These are phyloP conservation scores for Heterotilapia buettikoferi DNA, from an alignment of 2,113 vertebrate species.

Conservation along the genomic window DNA sequence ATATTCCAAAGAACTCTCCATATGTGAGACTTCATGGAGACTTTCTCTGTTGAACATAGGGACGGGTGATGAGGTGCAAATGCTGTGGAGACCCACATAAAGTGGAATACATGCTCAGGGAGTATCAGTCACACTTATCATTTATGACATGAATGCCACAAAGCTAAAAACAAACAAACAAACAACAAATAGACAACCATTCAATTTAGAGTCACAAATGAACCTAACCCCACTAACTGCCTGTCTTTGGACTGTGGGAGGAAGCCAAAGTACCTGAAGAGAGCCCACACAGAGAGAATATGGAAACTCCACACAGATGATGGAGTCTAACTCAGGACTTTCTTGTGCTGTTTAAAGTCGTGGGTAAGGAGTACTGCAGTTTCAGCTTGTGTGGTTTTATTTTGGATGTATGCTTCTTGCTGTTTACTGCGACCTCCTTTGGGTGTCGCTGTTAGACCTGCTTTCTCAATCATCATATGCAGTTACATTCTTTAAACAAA, in stretches of 20 bases:
- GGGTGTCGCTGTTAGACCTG: conserved; percentile 25
- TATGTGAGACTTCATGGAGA: background rate
- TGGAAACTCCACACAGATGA: background rate
- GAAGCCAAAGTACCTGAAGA: background rate
- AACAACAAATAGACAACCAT: background rate
- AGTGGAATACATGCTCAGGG: background rate
- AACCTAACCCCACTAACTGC: background rate
- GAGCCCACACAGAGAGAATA: background rate
- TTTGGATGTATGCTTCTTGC: background rate
- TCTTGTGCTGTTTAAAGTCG: background rate
- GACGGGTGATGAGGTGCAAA: background rate
- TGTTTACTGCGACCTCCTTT: background rate
- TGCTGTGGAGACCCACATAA: background rate
- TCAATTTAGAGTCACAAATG: background rate
- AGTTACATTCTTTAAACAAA: background rate
- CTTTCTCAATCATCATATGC: background rate
- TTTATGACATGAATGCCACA: background rate
- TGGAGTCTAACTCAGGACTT: background rate
- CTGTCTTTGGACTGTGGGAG: background rate
- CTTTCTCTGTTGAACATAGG: background rate
- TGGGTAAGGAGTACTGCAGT: background rate
- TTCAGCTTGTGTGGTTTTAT: background rate
- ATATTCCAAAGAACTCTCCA: background rate
- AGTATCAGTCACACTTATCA: background rate
- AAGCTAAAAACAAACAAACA: background rate